Base-by-base conservation (phyloP, 1,140 invertebrate genomes). In the Drosophila sechellia region DNA sequence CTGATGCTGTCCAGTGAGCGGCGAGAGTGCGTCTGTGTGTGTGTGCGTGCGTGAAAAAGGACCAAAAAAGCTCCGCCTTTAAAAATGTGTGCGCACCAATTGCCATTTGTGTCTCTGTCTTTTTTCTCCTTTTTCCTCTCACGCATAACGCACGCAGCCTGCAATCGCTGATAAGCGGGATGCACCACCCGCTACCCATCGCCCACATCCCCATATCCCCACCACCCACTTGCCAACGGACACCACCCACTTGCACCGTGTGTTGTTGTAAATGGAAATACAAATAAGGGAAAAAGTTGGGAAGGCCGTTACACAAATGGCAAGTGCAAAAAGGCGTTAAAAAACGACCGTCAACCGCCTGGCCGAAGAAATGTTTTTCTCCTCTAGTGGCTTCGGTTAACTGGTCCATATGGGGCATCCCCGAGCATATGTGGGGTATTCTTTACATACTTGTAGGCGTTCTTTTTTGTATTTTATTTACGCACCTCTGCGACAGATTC, bases 51-150 rank as follows among this genome's bases (percentile, higher is more conserved):
- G 46, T 49, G 46, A 91, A 91, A 91, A 91, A 91, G 90, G 79
- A 86, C 81, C 89, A 91, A 91, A 91, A 91, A 91, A 91, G 89
- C 89, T 91, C 89, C 89, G 89, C 89, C 89, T 91, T 76, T 91
- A 90, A 91, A 91, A 91, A 89, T 90, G 83, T 73, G 77, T 71
- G 86, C 81, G 85, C 85, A 90, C 85, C 85, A 90, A 90, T 86
- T 90, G 85, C 85, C 86, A 90, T 90, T 85, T 90, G 85, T 90
- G 74, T 90, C 81, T 74, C 59, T 74, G 72, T 89, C 15, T 52
- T 52, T 52, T 89, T 90, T 90, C 81, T 90, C 86, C 89, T 81
- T 90, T 90, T 90, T 90, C 66, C 84, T 65, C 75, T 72, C 76
- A 84, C 84, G 83, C 83, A 86, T 69, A 52, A 22, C 37, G 57